Evolutionary conservation across 2,888 invertebrate species (phyloP).

Genomic region (Pseudeuparius sepicola): DNA sequence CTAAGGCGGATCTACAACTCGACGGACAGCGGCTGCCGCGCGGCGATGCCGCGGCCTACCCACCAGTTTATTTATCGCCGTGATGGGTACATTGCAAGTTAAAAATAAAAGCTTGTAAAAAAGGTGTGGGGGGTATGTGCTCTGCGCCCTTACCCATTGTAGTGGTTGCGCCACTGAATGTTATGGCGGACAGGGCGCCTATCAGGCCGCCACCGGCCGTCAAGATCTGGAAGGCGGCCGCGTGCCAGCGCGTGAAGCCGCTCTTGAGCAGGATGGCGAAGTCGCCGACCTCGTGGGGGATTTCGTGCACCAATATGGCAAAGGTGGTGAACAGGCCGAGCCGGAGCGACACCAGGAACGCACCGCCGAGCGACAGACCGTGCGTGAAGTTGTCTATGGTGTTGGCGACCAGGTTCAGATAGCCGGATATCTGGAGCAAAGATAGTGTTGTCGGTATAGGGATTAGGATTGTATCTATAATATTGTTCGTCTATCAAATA

Average conservation of each 20-base stretch:
- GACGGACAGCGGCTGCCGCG: too few relatives aligned
- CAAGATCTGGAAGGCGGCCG: conserved; percentile 85
- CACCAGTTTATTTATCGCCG: too few relatives aligned
- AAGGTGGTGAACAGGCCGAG: conserved; percentile 88
- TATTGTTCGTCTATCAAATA: too few relatives aligned
- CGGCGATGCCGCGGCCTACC: too few relatives aligned
- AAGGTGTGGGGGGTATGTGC: too few relatives aligned
- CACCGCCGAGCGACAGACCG: conserved; percentile 94
- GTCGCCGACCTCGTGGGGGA: conserved; percentile 98
- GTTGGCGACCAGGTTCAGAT: conserved; percentile 91
- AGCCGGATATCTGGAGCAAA: conserved; percentile 67
- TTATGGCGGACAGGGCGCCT: conserved; percentile 79
- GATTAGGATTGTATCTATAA: too few relatives aligned
- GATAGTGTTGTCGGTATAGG: too few relatives aligned
- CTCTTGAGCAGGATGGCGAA: conserved; percentile 90
- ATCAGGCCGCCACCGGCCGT: conserved; percentile 85
- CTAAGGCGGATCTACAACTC: too few relatives aligned
- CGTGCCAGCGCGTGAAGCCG: conserved; percentile 90
- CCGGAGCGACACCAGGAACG: conserved; percentile 84
- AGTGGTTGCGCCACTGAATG: conserved; percentile 70
- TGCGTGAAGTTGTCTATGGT: conserved; percentile 98
- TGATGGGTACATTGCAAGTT: too few relatives aligned
- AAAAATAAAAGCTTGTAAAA: too few relatives aligned
- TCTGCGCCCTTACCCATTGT: conserved; percentile 69
- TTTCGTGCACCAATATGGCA: conserved; percentile 91